These are phyloP conservation scores for Lycaon pictus DNA, from an alignment of 2,113 vertebrate genomes.

Conservation along the genomic window DNA sequence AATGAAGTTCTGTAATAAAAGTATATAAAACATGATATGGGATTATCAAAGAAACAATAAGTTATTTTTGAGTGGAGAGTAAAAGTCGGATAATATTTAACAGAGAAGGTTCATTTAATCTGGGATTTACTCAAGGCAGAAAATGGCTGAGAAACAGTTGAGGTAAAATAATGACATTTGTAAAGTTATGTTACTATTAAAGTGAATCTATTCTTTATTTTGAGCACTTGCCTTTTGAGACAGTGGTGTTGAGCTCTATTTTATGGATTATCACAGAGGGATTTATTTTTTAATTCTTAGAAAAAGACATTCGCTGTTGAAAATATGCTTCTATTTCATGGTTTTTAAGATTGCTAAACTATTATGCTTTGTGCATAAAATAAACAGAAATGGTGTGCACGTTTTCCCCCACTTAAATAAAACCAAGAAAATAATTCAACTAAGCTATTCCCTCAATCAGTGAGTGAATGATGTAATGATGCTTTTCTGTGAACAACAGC, in stretches of 20 bases:
- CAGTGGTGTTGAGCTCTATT: background rate
- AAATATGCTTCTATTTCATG: conserved; percentile 28
- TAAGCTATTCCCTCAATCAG: conserved; percentile 64
- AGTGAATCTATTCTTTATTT: background rate
- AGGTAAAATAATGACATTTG: background rate
- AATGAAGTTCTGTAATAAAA: background rate
- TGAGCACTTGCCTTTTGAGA: conserved; percentile 18
- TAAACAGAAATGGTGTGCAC: conserved; percentile 60
- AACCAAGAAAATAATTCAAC: conserved; percentile 75
- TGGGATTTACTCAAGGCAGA: background rate
- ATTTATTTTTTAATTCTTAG: conserved; percentile 8
- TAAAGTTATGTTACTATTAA: background rate
- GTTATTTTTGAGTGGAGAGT: background rate
- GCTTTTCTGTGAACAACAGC: conserved; percentile 59
- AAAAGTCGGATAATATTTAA: conserved; percentile 22
- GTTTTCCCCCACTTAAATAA: conserved; percentile 71
- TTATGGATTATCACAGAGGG: background rate
- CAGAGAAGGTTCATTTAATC: background rate
- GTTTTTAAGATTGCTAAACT: conserved; percentile 50
- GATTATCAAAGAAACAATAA: background rate
- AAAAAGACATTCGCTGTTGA: conserved; percentile 40
- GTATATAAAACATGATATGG: background rate
- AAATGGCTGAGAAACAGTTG: background rate
- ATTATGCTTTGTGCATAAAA: conserved; percentile 65
- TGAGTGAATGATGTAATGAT: conserved; percentile 55